A percentile compares a stretch with the other conserved stretches of the same genome.
These are phyloP conservation scores for Endotricha flammealis DNA, from an alignment of 2,888 invertebrate genomes.

Conservation along the genomic window DNA sequence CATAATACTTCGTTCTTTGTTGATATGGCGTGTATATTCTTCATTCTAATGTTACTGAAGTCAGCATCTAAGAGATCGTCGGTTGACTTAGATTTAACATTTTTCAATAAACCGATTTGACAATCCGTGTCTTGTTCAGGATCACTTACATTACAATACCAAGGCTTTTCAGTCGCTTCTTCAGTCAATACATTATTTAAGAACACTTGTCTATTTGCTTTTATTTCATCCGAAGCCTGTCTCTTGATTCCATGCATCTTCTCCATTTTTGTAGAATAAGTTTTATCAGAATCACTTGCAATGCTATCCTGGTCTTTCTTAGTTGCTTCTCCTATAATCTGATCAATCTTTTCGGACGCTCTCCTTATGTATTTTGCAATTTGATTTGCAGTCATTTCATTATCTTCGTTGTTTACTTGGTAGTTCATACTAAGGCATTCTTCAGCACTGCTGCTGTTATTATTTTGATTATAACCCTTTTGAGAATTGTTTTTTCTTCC, in stretches of 20 bases:
- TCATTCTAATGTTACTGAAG: conserved; percentile 45
- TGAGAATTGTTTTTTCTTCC: conserved; percentile 62
- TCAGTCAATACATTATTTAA: conserved; percentile 64
- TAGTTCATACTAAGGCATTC: conserved; percentile 70
- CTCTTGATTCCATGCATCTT: conserved; percentile 77
- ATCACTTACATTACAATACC: conserved; percentile 74
- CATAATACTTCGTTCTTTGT: conserved; percentile 69
- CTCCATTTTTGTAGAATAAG: conserved; percentile 77
- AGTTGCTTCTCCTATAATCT: conserved; percentile 64
- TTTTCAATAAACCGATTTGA: conserved; percentile 46
- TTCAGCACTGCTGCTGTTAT: conserved; percentile 68
- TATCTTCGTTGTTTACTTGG: conserved; percentile 75
- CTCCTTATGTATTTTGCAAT: conserved; percentile 76
- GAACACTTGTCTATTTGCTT: conserved; percentile 65
- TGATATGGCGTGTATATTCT: conserved; percentile 53
- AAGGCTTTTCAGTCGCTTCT: conserved; percentile 64
- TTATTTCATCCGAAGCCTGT: conserved; percentile 67
- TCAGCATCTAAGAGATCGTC: conserved; percentile 52
- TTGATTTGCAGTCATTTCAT: conserved; percentile 74
- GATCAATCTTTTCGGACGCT: conserved; percentile 78
- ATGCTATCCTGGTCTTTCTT: conserved; percentile 52
- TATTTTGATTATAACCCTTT: conserved; percentile 52
- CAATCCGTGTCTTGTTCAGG: conserved; percentile 68
- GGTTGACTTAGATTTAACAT: conserved; percentile 54
- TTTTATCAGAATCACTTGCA: conserved; percentile 62